Percentiles rank a stretch among this genome's conserved stretches.
Evolutionary conservation across 2,113 vertebrate species (phyloP).

Genomic region (Nerophis ophidion): DNA sequence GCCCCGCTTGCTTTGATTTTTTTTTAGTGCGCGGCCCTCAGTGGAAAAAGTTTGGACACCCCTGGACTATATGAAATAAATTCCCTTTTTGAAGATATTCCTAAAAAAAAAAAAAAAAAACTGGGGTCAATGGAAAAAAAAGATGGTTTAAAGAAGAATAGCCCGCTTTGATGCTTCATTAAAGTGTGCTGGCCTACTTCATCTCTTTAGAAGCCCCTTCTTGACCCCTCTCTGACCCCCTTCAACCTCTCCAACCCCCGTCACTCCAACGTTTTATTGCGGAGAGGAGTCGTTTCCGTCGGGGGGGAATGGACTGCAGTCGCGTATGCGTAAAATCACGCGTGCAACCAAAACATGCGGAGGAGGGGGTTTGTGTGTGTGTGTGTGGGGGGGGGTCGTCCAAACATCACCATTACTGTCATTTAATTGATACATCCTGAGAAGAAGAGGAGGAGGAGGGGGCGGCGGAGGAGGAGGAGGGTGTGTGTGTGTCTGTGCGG

Average conservation of each 20-base stretch:
- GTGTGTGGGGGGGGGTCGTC: not conserved
- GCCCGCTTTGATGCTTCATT: conserved; percentile 45
- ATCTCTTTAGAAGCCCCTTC: conserved; percentile 71
- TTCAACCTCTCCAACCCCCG: conserved; percentile 78
- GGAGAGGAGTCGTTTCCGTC: conserved; percentile 77
- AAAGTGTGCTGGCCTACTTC: conserved; percentile 57
- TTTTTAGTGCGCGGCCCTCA: too few species aligned
- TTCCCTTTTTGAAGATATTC: too few species aligned
- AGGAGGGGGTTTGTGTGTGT: too few species aligned
- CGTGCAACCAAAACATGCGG: conserved; percentile 60
- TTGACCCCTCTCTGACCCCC: conserved; percentile 86
- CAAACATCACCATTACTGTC: conserved; percentile 29
- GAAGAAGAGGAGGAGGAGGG: conserved; percentile 29
- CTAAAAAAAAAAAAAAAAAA: too few species aligned
- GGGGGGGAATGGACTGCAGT: conserved; percentile 70
- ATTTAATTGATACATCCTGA: conserved; percentile 49
- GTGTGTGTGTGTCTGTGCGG: conserved; percentile 15
- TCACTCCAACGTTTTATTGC: conserved; percentile 83
- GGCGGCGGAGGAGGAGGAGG: conserved; percentile 28
- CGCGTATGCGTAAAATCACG: conserved; percentile 70
- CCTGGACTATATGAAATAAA: too few species aligned
- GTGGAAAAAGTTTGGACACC: too few species aligned
- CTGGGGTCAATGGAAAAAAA: too few species aligned
- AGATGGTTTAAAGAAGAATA: not conserved
- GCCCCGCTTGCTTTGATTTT: too few species aligned